Base-by-base conservation (phyloP, 1,140 invertebrate genomes). In the Ephestia elutella region DNA sequence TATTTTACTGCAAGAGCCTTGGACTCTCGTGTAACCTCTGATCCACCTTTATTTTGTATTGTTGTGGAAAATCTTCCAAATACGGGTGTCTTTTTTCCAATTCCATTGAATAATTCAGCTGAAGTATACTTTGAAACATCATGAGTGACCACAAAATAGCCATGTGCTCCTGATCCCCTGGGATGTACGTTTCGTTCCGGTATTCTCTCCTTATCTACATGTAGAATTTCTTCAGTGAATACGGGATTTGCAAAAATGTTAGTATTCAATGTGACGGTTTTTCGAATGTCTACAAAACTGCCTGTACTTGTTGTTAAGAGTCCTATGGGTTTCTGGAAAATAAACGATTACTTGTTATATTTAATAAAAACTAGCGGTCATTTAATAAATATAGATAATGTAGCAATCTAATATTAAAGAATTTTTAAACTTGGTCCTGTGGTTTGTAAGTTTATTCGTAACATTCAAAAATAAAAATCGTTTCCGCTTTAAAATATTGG, bases 101-200 rank as follows among this genome's bases (percentile, higher is more conserved):
- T 90, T 55, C 89, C 78, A n/a, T 92, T 92, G 84, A 98, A 98
- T 0, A 97, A 80, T 51, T 92, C 92, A 0, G 96, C 96, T 66
- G 95, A 96, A 56, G 87, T 92, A 73, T 96, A 97, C 59, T 94
- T 92, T 0, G 91, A 92, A 32, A 98, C 96, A 71, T 98, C 95
- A 71, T 98, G 93, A 0, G 96, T 98, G 2, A 96, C 93, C 86
- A 97, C 95, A 76, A 98, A 97, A 71, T 96, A 97, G 0, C 97
- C 97, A 90, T 97, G 97, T 5, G 97, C 97, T 57, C 96, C 96
- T 38, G 95, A 94, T 71, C 97, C 97, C 89, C 98, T 98, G 0
- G 96, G 96, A 80, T 98, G 96, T 0, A 53, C 50, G 7, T 17
- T 19, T 56, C 54, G 32, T 56, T 59, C 38, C 19, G 35, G 55